Evolutionary conservation across 2,797 vertebrate genomes (phyloP).

Genomic region (Luscinia megarhynchos): DNA sequence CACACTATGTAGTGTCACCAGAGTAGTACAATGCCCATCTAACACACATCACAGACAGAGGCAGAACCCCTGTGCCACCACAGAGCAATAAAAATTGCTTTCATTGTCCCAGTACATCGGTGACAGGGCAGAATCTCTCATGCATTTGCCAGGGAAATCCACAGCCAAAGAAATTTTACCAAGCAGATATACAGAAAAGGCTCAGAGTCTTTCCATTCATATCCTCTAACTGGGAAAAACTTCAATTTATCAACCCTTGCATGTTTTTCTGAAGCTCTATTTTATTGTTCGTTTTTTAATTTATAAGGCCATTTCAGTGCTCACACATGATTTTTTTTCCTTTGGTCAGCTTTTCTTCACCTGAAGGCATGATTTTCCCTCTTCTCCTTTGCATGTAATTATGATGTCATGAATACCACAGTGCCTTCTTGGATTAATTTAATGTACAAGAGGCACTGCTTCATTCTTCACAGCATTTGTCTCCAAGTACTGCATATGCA

Average conservation of each 20-base stretch:
- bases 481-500: background rate
- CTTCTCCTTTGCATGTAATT: background rate
- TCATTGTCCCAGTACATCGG: background rate
- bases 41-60: background rate
- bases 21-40: background rate
- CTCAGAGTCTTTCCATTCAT: background rate
- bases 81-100: background rate
- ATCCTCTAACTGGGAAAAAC: background rate
- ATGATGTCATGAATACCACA: background rate
- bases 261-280: background rate
- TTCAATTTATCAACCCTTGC: background rate
- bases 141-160: background rate
- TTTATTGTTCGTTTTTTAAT: background rate
- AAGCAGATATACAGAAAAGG: background rate
- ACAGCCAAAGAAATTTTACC: background rate
- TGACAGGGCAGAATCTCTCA: background rate
- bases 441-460: background rate
- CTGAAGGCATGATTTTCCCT: background rate
- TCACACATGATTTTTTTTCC: background rate
- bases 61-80: background rate
- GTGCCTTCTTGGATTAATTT: constrained; percentile 8
- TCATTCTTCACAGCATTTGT: background rate
- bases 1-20: background rate
- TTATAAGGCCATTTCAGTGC: background rate
- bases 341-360: background rate